Evolutionary conservation across 1,140 invertebrate species (phyloP).

Genomic region (Eurosta solidaginis): DNA sequence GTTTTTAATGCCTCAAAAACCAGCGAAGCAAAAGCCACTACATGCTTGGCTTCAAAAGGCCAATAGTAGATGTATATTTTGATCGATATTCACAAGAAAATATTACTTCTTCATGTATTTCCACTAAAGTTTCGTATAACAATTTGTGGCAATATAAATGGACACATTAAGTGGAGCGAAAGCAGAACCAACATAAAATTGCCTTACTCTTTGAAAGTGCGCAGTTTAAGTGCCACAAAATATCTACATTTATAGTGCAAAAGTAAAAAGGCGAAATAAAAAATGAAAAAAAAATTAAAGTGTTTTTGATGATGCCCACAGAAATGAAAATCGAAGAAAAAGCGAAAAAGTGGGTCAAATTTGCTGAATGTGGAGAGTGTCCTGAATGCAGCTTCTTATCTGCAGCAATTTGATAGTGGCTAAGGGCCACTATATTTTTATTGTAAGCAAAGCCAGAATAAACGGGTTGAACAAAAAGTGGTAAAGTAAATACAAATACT

Average conservation of each 20-base stretch:
- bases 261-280: background rate
- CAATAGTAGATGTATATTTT: too few relatives aligned
- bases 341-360: background rate
- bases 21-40: background rate
- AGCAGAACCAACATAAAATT: too few relatives aligned
- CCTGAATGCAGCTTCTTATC: background rate
- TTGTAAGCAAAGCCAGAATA: background rate
- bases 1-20: too few relatives aligned
- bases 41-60: too few relatives aligned
- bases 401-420: background rate
- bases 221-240: too few relatives aligned
- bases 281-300: too few relatives aligned
- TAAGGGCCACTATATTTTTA: background rate
- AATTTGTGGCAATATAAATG: constrained; percentile 9
- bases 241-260: too few relatives aligned
- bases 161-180: background rate
- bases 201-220: too few relatives aligned
- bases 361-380: background rate
- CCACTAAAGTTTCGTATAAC: background rate
- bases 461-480: background rate
- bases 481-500: too few relatives aligned
- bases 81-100: background rate
- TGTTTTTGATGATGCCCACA: too few relatives aligned
- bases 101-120: constrained; percentile 18
- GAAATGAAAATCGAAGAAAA: background rate